These are phyloP conservation scores for Pammene aurita DNA, from an alignment of 2,888 invertebrate genomes.

Conservation along the genomic window DNA sequence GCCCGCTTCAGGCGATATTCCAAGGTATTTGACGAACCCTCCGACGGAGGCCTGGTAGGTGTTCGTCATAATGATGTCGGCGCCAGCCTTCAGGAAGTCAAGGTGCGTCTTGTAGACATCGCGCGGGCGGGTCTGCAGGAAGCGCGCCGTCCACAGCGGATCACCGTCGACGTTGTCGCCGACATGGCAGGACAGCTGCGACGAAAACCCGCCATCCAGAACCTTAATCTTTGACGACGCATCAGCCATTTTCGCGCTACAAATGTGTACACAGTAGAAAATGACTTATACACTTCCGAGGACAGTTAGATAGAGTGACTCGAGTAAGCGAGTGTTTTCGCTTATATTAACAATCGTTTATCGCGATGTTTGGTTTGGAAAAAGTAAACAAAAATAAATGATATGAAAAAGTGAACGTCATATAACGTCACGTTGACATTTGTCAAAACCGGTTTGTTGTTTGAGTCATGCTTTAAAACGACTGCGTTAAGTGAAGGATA, in stretches of 20 bases:
- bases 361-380: conserved; percentile 35
- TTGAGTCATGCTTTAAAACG: conserved; percentile 25
- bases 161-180: conserved; percentile 89
- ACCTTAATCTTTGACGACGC: conserved; percentile 50
- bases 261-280: not conserved
- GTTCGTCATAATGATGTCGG: conserved; percentile 92
- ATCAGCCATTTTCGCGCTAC: conserved; percentile 30
- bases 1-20: conserved; percentile 86
- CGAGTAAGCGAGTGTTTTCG: conserved; percentile 13
- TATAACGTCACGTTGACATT: conserved; percentile 30
- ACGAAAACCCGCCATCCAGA: conserved; percentile 90
- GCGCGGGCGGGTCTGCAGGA: conserved; percentile 89
- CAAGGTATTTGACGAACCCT: conserved; percentile 89
- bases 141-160: conserved; percentile 94
- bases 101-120: conserved; percentile 90
- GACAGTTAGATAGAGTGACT: conserved; percentile 13
- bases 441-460: conserved; percentile 14
- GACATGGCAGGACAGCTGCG: conserved; percentile 89
- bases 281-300: conserved; percentile 11
- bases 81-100: conserved; percentile 92
- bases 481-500: not conserved
- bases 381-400: conserved; percentile 41
- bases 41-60: conserved; percentile 93
- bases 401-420: conserved; percentile 36
- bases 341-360: conserved; percentile 39